phyloP scores from a whole-genome alignment of 1,140 invertebrate genomes.

The Trissolcus basalis region DNA sequence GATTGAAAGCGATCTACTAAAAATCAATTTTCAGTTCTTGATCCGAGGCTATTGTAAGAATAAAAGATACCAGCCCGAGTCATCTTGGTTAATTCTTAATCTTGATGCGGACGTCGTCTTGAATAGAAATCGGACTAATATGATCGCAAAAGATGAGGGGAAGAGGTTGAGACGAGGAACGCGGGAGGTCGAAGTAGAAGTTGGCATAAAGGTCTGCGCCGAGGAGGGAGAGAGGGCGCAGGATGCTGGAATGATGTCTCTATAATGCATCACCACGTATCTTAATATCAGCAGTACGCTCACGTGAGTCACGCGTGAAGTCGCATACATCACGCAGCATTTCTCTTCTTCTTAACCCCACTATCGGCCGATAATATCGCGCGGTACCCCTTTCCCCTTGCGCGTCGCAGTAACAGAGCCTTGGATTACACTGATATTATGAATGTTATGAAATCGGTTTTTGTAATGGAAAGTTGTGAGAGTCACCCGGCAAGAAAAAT shows the following conservation, averaged over 20 bases:
- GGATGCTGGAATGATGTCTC: constrained; percentile 63
- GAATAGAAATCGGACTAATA: constrained; percentile 59
- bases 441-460: constrained; percentile 13
- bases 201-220: constrained; percentile 17
- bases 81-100: constrained; percentile 56
- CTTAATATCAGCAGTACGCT: constrained; percentile 62
- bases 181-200: constrained; percentile 51
- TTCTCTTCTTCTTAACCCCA: constrained; percentile 51
- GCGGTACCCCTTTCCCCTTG: constrained; percentile 18
- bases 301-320: constrained; percentile 68
- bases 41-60: constrained; percentile 37
- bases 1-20: constrained; percentile 15
- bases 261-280: constrained; percentile 66
- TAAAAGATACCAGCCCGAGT: constrained; percentile 41
- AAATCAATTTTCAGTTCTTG: constrained; percentile 52
- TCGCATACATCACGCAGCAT: constrained; percentile 64
- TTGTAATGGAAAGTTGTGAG: neutral
- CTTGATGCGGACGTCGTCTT: constrained; percentile 56
- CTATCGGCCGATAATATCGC: constrained; percentile 49
- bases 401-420: constrained; percentile 12
- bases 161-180: constrained; percentile 43
- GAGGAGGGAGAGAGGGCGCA: constrained; percentile 14
- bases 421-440: constrained; percentile 47
- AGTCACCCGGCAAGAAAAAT: constrained; percentile 1
- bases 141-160: constrained; percentile 47